These are phyloP conservation scores for Pterophyllum scalare DNA, from an alignment of 2,113 vertebrate genomes.

Conservation along the genomic window DNA sequence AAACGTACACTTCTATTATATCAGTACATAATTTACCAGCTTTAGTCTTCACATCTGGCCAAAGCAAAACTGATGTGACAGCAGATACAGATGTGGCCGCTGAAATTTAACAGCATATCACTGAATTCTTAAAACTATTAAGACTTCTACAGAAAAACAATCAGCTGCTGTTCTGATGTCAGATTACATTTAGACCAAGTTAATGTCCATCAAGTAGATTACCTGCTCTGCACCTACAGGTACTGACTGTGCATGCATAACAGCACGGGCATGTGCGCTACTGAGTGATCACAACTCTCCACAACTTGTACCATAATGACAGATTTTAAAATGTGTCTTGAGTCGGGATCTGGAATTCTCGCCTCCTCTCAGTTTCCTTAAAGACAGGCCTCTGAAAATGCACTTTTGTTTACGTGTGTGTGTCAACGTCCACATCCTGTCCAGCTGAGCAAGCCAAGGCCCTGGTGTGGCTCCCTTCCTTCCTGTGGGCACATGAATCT, in stretches of 20 bases:
- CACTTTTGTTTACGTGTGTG: constrained; percentile 11
- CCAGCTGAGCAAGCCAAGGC: constrained; percentile 44
- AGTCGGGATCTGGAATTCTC: constrained; percentile 1
- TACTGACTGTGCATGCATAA: too few relatives aligned
- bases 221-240: too few relatives aligned
- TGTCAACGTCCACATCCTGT: constrained; percentile 61
- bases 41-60: background rate
- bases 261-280: background rate
- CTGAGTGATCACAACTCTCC: background rate
- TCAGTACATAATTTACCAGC: background rate
- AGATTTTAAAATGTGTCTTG: background rate
- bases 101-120: background rate
- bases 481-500: constrained; percentile 31
- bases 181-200: too few relatives aligned
- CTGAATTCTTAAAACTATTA: background rate
- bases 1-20: background rate
- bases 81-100: background rate
- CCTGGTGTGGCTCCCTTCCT: constrained; percentile 29
- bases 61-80: background rate
- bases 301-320: background rate
- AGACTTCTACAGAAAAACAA: too few relatives aligned
- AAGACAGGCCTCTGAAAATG: background rate
- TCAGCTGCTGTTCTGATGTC: too few relatives aligned
- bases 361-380: constrained; percentile 22
- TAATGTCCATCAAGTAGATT: too few relatives aligned